These are phyloP conservation scores for Neomicropteryx cornuta DNA, from an alignment of 1,140 invertebrate genomes.

Conservation along the genomic window DNA sequence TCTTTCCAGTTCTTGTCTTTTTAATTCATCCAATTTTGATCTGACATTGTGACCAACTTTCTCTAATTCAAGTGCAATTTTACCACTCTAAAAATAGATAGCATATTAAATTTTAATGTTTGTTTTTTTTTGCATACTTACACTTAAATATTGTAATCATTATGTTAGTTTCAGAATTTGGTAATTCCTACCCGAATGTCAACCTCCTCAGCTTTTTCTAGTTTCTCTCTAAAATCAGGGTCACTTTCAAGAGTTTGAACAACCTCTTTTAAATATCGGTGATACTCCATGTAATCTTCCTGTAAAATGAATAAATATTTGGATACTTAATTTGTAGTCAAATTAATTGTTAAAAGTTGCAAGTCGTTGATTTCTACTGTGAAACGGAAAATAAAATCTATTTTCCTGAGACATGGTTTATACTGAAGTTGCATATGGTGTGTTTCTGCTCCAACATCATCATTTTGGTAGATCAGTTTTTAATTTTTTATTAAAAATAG, in stretches of 20 bases:
- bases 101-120: slow-evolving; percentile 6
- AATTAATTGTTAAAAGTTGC: slow-evolving; percentile 1
- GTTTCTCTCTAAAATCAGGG: slow-evolving; percentile 65
- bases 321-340: not conserved
- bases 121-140: not conserved
- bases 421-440: no score
- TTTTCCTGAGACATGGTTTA: not conserved
- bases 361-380: not conserved
- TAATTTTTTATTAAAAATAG: slow-evolving; percentile 1
- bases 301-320: slow-evolving; percentile 14
- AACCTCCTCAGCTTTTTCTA: slow-evolving; percentile 67
- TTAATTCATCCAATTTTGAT: slow-evolving; percentile 85
- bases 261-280: slow-evolving; percentile 78
- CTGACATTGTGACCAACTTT: slow-evolving; percentile 82
- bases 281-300: slow-evolving; percentile 58
- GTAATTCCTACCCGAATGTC: slow-evolving; percentile 61
- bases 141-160: not conserved
- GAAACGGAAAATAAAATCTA: not conserved
- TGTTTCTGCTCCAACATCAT: not conserved
- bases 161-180: not conserved
- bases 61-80: slow-evolving; percentile 84
- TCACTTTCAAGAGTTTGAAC: slow-evolving; percentile 76
- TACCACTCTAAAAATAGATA: slow-evolving; percentile 57
- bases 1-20: slow-evolving; percentile 76
- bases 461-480: not conserved